Conservation (phyloP, 2,797 vertebrate species). For the Erpetoichthys calabaricus region DNA sequence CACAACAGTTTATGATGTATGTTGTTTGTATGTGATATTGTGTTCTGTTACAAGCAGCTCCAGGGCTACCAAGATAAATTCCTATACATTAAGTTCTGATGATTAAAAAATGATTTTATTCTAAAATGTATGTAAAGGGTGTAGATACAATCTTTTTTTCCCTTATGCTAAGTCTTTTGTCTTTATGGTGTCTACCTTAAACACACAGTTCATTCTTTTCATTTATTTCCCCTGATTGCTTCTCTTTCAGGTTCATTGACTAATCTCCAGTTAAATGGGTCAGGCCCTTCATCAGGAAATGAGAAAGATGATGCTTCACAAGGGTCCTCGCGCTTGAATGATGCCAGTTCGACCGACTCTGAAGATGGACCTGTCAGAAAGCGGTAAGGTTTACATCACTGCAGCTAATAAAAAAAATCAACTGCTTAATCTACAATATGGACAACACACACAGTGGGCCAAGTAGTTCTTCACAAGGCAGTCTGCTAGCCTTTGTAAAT, state of each 20-base stretch:
- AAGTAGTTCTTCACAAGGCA: no score
- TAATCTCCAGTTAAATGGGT: conserved; percentile 77
- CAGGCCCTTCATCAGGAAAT: conserved; percentile 52
- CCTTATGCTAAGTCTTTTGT: conserved; percentile 4
- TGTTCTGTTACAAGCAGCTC: conserved; percentile 25
- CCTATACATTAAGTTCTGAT: conserved; percentile 20
- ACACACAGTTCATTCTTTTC: conserved; percentile 8
- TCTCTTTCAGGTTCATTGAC: conserved; percentile 65
- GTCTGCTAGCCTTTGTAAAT: no score
- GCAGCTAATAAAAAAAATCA: no score
- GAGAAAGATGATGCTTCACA: conserved; percentile 80
- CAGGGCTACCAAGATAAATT: conserved; percentile 24
- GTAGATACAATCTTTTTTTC: background rate
- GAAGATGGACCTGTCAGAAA: conserved; percentile 87
- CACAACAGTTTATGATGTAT: no score
- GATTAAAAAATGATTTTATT: no score
- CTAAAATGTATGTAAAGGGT: no score
- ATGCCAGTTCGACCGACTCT: conserved; percentile 73
- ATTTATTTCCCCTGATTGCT: conserved; percentile 27
- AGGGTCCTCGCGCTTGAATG: conserved; percentile 65
- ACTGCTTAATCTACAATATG: no score
- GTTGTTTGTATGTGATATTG: conserved; percentile 17
- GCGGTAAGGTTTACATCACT: conserved; percentile 52
- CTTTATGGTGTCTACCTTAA: background rate
- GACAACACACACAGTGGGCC: no score